Evolutionary conservation across 2,797 vertebrate genomes (phyloP).

Genomic region (Anas flavirostris): DNA sequence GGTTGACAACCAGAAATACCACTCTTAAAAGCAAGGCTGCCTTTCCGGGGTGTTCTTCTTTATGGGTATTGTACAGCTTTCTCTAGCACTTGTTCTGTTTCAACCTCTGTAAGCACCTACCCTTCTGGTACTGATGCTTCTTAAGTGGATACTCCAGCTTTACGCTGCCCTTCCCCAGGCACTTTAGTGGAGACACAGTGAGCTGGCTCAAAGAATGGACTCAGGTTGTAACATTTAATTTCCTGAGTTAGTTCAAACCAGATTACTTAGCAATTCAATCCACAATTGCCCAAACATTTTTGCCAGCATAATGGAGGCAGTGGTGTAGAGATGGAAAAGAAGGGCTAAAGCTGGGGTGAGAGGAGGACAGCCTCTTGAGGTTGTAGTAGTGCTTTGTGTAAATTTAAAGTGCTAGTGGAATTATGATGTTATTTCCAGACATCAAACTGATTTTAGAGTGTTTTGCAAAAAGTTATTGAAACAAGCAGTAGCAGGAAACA

Average conservation of each 20-base stretch:
- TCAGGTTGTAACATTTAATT: not conserved
- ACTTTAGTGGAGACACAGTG: not conserved
- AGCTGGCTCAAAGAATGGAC: not conserved
- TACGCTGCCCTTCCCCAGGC: not conserved
- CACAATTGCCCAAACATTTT: not conserved
- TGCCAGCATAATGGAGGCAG: not conserved
- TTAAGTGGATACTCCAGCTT: not conserved
- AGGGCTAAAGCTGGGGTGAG: not conserved
- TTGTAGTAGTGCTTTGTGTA: not conserved
- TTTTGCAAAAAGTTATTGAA: not conserved
- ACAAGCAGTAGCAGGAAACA: not conserved
- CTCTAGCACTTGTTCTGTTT: not conserved
- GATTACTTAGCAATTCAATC: not conserved
- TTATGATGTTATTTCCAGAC: not conserved
- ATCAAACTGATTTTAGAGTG: not conserved
- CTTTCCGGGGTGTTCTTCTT: not conserved
- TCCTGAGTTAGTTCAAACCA: not conserved
- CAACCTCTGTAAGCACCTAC: not conserved
- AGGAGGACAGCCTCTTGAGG: not conserved
- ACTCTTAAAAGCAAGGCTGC: not conserved
- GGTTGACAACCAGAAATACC: not conserved
- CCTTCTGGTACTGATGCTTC: not conserved
- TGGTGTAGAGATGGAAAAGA: not conserved
- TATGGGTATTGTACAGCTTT: not conserved
- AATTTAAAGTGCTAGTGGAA: not conserved